Evolutionary conservation across 2,888 invertebrate genomes (phyloP).

Genomic region (Nymphalis urticae): DNA sequence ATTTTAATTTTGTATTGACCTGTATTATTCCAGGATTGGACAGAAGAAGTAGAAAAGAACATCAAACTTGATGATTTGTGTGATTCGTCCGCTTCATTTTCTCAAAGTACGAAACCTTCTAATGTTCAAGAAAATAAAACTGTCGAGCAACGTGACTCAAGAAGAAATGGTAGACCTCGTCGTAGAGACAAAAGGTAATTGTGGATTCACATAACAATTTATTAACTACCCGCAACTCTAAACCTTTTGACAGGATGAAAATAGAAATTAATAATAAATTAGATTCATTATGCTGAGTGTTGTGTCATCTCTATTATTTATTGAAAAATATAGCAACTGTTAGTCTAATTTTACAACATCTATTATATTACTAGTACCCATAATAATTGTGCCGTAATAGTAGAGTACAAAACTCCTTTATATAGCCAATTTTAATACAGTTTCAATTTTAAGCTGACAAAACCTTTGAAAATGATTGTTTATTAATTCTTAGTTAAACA

Average conservation of each 20-base stretch:
- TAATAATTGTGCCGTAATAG: too few species aligned
- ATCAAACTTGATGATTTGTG: conserved; percentile 70
- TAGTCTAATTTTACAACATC: too few species aligned
- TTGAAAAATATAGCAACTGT: too few species aligned
- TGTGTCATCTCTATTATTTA: too few species aligned
- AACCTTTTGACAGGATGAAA: background rate
- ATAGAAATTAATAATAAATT: background rate
- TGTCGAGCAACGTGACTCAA: conserved; percentile 59
- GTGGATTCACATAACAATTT: background rate
- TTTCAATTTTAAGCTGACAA: too few species aligned
- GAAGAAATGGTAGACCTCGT: conserved; percentile 62
- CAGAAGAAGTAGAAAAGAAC: conserved; percentile 77
- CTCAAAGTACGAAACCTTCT: conserved; percentile 56
- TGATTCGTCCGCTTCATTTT: conserved; percentile 66
- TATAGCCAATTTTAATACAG: too few species aligned
- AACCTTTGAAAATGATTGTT: too few species aligned
- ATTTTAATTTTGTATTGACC: background rate
- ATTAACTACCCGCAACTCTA: background rate
- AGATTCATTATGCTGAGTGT: too few species aligned
- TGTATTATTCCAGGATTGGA: conserved; percentile 67
- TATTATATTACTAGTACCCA: too few species aligned
- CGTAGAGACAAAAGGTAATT: conserved; percentile 70
- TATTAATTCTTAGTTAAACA: too few species aligned
- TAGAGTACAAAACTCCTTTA: too few species aligned
- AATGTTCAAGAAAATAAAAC: conserved; percentile 60